Base-by-base conservation (phyloP, 2,797 vertebrate genomes). In the Gambelia wislizenii region DNA sequence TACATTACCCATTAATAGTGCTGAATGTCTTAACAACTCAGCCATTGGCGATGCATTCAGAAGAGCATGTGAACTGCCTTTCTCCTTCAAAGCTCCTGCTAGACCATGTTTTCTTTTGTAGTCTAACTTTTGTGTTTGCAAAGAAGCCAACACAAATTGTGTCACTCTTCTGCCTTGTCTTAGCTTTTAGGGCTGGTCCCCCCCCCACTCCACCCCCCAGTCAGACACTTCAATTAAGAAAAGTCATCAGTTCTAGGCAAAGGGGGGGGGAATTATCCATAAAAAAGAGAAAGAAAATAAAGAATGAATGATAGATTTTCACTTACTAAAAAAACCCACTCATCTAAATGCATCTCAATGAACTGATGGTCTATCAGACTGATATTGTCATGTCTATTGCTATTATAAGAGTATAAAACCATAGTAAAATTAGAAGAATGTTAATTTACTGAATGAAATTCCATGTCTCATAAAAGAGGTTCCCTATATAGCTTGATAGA, bases 1-100 rank as follows among this genome's bases (percentile, higher is more conserved):
- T 95, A 91, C 88, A 94, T 89, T 89, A 86, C 84, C 89, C 88
- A 95, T 95, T 95, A 95, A 93, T 94, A 93, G 94, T 89, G 91
- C 93, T 95, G 92, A 95, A 96, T 96, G 94, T 96, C 95, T 96
- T 96, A 95, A 95, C 94, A 96, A 96, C 93, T 92, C 94, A 83
- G 83, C 95, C 94, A 92, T 94, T 92, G 95, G 87, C 95, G 86
- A 90, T 94, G 92, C 90, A 94, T 94, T 96, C 91, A 95, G 93
- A 96, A 64, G 92, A 96, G 94, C 93, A 94, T 96, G 95, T 96
- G 96, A 95, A 95, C 88, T 91, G 93, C 93, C 94, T 95, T 94
- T 89, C 93, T 91, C 94, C 91, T 95, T 95, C 95, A 94, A 96
- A 95, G 92, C 95, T 87, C 91, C 91, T 95, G 91, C 89, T 92